phyloP scores from a whole-genome alignment of 1,140 invertebrate genomes.

The Drosophila nasuta region DNA sequence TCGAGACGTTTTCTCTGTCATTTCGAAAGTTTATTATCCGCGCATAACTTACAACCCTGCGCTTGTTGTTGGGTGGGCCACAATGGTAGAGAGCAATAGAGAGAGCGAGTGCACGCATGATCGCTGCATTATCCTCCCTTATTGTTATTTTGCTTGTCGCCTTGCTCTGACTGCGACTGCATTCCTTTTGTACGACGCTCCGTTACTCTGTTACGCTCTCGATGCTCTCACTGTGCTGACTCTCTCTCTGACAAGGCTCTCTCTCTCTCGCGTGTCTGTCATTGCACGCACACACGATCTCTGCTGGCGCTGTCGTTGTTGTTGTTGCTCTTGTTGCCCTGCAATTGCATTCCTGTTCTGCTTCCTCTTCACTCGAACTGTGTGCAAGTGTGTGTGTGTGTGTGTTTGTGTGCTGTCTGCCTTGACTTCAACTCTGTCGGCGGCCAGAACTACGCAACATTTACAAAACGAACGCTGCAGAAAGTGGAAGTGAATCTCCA shows the following conservation, averaged over 20 bases:
- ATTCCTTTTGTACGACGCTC: constrained; percentile 45
- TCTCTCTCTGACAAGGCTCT: constrained; percentile 37
- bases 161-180: constrained; percentile 19
- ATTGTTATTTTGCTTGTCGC: constrained; percentile 38
- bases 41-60: constrained; percentile 28
- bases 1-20: constrained; percentile 5
- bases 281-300: constrained; percentile 42
- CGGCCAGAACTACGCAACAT: constrained; percentile 74
- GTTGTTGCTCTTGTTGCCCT: constrained; percentile 33
- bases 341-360: constrained; percentile 77
- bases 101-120: constrained; percentile 15
- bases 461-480: constrained; percentile 79
- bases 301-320: constrained; percentile 15
- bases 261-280: constrained; percentile 32
- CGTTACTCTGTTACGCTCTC: constrained; percentile 42
- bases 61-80: constrained; percentile 22
- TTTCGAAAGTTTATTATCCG: constrained; percentile 38
- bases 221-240: constrained; percentile 30
- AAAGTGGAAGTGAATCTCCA: constrained; percentile 77
- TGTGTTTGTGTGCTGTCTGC: constrained; percentile 40
- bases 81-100: background rate
- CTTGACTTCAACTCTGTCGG: constrained; percentile 42
- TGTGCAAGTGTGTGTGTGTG: constrained; percentile 32
- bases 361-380: constrained; percentile 44
- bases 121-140: constrained; percentile 47